Evolutionary conservation across 2,113 vertebrate genomes (phyloP).

Genomic region (Oryzias javanicus): DNA sequence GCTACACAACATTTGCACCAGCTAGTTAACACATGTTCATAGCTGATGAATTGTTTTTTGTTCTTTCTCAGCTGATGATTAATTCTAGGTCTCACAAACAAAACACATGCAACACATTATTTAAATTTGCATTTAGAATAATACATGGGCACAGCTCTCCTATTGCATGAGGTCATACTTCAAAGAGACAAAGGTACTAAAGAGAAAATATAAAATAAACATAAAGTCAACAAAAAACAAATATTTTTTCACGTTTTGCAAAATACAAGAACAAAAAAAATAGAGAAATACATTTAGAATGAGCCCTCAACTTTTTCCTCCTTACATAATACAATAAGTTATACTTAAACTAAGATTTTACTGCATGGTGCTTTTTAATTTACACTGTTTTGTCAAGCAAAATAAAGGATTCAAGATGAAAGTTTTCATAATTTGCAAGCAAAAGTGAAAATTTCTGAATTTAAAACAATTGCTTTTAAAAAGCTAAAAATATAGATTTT

Average conservation of each 20-base stretch:
- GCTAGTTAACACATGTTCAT: conserved; percentile 53
- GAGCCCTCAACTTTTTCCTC: too few species aligned
- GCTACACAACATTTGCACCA: conserved; percentile 51
- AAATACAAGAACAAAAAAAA: conserved; percentile 7
- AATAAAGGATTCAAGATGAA: neutral
- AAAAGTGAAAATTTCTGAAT: too few species aligned
- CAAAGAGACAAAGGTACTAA: conserved; percentile 35
- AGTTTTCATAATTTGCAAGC: neutral
- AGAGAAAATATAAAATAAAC: conserved; percentile 34
- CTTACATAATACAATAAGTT: too few species aligned
- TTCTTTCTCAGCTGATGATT: too few species aligned
- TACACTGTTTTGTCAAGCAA: neutral
- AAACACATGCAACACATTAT: conserved; percentile 51
- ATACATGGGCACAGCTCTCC: conserved; percentile 37
- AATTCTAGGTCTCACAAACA: conserved; percentile 38
- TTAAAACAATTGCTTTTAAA: neutral
- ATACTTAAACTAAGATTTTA: neutral
- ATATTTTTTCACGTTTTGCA: conserved; percentile 16
- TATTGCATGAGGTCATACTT: conserved; percentile 39
- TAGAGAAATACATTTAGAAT: conserved; percentile 2
- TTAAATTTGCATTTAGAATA: conserved; percentile 29
- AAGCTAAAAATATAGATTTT: neutral
- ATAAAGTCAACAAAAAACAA: conserved; percentile 37
- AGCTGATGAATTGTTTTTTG: conserved; percentile 49
- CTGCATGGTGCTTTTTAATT: neutral